Percentiles rank a stretch among this genome's conserved stretches.
phyloP scores from a whole-genome alignment of 2,113 vertebrate species.

The Cnemophilus loriae region DNA sequence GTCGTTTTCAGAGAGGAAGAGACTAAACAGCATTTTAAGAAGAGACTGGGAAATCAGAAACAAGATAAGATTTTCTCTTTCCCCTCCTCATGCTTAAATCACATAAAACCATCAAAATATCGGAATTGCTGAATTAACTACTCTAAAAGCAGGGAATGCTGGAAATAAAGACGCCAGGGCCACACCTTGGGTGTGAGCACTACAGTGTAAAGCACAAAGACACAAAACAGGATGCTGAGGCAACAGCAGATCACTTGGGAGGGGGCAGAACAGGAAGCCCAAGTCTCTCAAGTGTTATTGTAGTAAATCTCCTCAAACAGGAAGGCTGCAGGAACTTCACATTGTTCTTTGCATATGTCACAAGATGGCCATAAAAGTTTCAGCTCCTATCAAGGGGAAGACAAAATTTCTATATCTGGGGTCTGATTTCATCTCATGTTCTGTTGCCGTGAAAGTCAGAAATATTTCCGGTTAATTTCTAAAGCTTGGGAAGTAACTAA shows the following conservation, averaged over 20 bases:
- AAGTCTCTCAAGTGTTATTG: not conserved
- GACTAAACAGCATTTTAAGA: not conserved
- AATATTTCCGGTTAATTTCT: not conserved
- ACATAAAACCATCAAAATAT: not conserved
- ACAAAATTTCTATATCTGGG: not conserved
- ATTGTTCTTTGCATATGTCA: not conserved
- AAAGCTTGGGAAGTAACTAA: not conserved
- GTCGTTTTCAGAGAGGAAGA: not conserved
- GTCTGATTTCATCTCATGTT: not conserved
- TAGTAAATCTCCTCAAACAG: not conserved
- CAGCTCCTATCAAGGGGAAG: not conserved
- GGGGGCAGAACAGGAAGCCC: not conserved
- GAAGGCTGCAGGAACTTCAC: slow-evolving; percentile 5
- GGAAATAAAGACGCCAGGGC: not conserved
- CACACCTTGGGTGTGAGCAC: not conserved
- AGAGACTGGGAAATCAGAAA: not conserved
- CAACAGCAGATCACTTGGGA: not conserved
- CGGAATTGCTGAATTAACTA: not conserved
- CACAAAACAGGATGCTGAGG: slow-evolving; percentile 40
- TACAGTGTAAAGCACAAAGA: not conserved
- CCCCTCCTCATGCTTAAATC: not conserved
- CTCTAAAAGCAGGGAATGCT: not conserved
- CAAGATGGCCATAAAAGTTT: not conserved
- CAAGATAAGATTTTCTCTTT: not conserved
- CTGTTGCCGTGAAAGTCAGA: not conserved